Base-by-base conservation (phyloP, 2,797 vertebrate genomes). In the Acipenser ruthenus region DNA sequence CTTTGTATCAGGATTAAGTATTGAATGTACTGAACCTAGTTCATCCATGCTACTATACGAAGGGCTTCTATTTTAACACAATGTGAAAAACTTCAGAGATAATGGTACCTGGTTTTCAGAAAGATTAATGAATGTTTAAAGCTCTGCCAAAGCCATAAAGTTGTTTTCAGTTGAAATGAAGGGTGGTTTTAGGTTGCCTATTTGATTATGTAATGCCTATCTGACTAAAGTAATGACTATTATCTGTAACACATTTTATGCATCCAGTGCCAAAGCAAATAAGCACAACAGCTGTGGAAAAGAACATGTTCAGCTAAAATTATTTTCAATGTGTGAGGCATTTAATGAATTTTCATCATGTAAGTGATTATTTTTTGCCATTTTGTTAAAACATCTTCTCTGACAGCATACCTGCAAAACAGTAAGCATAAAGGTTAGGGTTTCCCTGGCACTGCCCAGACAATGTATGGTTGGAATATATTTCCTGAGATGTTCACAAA, bases 291-390 rank as follows among this genome's bases (percentile, higher is more conserved):
- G 80, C 85, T 87, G 81, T 85, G 80, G 68, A 69, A 67, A 72
- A 72, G 74, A 73, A 80, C 76, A 66, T 69, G 77, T 80, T 75
- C 69, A 82, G 77, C 75, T 79, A 84, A 87, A 85, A 88, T 87
- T 79, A 83, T 82, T 88, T 86, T 86, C 86, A 86, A 37, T 84
- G 76, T 87, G 86, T 84, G 82, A 86, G 82, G 82, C 78, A 83
- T 83, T 80, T 75, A 73, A 74, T 75, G 78, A 84, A 84, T 84
- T 84, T 84, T 73, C 74, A 80, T 87, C 83, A 86, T 53, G 3
- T 8, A 9, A 53, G 12, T 53, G 12, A 53, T 8, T 53, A 37
- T 5, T 12, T 53, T 12, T n/a, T 8, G 11, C 59, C 59, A 60
- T 18, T 60, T 60, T 60, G 59, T 11, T 18, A 8, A 12, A 12